Percentiles rank a stretch among this genome's conserved stretches.
Evolutionary conservation across 2,113 vertebrate genomes (phyloP).

Genomic region (Rhea pennata): DNA sequence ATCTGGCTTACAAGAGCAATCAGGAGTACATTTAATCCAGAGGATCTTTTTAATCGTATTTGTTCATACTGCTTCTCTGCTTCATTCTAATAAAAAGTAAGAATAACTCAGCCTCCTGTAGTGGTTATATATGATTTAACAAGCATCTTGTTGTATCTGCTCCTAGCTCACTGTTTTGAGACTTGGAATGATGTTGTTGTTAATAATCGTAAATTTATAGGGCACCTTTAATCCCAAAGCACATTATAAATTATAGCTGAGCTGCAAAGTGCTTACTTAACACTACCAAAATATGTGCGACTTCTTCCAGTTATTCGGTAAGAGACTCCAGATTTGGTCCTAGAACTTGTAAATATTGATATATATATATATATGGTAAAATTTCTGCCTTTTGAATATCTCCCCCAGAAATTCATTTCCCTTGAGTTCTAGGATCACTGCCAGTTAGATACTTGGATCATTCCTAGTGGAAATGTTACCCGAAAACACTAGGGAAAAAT

Average conservation of each 20-base stretch:
- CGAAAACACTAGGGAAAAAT: neutral
- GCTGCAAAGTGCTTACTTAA: neutral
- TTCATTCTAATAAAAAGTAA: conserved; percentile 14
- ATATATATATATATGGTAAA: neutral
- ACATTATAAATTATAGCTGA: neutral
- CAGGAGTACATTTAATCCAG: conserved; percentile 23
- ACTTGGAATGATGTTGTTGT: conserved; percentile 6
- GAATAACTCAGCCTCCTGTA: neutral
- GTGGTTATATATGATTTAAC: conserved; percentile 9
- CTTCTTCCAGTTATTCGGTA: neutral
- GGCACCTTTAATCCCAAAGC: conserved; percentile 49
- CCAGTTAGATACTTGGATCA: conserved; percentile 13
- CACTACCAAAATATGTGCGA: neutral
- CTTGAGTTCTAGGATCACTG: neutral
- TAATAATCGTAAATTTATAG: conserved; percentile 22
- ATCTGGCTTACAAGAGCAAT: conserved; percentile 16
- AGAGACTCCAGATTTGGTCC: neutral
- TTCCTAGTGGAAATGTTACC: neutral
- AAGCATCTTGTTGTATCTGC: neutral
- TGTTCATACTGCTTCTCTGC: conserved; percentile 2
- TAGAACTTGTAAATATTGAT: conserved; percentile 30
- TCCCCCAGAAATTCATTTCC: neutral
- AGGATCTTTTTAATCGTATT: neutral
- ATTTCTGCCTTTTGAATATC: neutral
- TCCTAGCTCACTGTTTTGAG: neutral